These are phyloP conservation scores for Auanema freiburgensis DNA, from an alignment of 2,888 invertebrate genomes.

Conservation along the genomic window DNA sequence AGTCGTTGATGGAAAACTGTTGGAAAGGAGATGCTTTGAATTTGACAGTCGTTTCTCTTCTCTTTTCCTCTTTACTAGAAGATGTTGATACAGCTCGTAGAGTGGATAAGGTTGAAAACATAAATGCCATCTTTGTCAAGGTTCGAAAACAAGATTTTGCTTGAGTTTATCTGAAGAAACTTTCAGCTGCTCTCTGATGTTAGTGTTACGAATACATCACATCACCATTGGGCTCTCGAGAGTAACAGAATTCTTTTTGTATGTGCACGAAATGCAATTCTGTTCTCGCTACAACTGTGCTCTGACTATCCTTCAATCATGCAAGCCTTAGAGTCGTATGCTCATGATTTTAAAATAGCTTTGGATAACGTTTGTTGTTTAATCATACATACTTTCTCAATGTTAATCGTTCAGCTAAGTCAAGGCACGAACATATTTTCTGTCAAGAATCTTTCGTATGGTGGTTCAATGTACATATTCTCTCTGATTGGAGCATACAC, in stretches of 20 bases:
- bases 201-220: no score
- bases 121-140: constrained; percentile 9
- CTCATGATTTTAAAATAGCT: constrained; percentile 12
- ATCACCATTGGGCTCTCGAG: no score
- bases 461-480: constrained; percentile 49
- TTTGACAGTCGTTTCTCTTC: not conserved
- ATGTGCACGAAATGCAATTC: constrained; percentile 12
- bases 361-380: constrained; percentile 14
- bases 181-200: no score
- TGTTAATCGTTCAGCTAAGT: not conserved
- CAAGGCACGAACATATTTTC: constrained; percentile 21
- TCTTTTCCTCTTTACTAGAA: constrained; percentile 8
- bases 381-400: not conserved
- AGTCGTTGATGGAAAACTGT: constrained; percentile 2
- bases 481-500: constrained; percentile 48
- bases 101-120: constrained; percentile 8
- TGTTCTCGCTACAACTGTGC: constrained; percentile 6
- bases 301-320: not conserved
- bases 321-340: constrained; percentile 7
- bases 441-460: constrained; percentile 39
- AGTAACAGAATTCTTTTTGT: constrained; percentile 2
- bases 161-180: no score
- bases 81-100: constrained; percentile 8
- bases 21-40: constrained; percentile 6
- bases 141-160: not conserved